phyloP scores from a whole-genome alignment of 2,113 vertebrate species.

The Osmerus eperlanus region DNA sequence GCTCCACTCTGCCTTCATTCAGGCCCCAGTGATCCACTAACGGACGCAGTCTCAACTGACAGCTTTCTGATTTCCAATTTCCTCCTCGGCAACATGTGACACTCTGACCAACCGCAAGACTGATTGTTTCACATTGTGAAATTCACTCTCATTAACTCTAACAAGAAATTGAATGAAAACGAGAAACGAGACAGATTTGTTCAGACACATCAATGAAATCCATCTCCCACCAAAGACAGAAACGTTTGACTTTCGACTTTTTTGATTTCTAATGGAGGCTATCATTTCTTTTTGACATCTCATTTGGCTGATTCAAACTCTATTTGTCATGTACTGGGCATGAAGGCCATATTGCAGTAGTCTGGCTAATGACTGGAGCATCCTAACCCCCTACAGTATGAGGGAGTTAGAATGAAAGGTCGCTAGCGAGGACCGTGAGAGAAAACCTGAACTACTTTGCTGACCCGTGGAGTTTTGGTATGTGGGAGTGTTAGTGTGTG shows the following conservation, averaged over 20 bases:
- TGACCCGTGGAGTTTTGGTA: no score
- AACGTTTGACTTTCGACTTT: conserved; percentile 16
- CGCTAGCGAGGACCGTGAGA: no score
- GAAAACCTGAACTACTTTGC: no score
- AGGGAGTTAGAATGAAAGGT: no score
- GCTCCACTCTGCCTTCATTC: background rate
- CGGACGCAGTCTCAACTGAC: conserved; percentile 15
- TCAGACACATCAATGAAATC: conserved; percentile 11
- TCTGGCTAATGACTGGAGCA: no score
- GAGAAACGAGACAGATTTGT: conserved; percentile 6
- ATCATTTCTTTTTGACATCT: conserved; percentile 44
- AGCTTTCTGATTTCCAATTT: conserved; percentile 30
- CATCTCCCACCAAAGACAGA: conserved; percentile 13
- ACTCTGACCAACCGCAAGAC: conserved; percentile 8
- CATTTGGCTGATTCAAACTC: conserved; percentile 35
- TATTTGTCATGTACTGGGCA: conserved; percentile 25
- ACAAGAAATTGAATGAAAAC: conserved; percentile 8
- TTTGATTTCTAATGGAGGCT: conserved; percentile 37
- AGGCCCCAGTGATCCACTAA: background rate
- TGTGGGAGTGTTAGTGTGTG: no score
- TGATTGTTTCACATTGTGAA: conserved; percentile 12
- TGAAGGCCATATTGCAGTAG: background rate
- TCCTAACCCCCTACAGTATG: no score
- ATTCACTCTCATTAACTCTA: conserved; percentile 28
- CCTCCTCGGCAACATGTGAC: conserved; percentile 14